A percentile compares a stretch with the other conserved stretches of the same genome.
phyloP scores from a whole-genome alignment of 2,888 invertebrate species.

The Melanargia galathea region DNA sequence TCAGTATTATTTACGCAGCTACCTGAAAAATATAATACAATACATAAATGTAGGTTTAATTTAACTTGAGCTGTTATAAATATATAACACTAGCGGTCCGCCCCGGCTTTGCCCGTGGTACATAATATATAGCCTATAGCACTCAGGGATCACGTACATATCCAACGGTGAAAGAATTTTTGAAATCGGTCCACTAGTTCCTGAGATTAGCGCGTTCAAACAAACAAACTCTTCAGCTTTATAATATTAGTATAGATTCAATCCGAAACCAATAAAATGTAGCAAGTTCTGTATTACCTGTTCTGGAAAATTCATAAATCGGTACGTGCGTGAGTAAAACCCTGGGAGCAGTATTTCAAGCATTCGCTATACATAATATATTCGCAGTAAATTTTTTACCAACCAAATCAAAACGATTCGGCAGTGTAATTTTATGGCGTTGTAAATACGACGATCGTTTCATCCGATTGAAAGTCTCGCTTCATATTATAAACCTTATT shows the following conservation, averaged over 20 bases:
- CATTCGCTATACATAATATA: slow-evolving; percentile 50
- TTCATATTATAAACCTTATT: slow-evolving; percentile 44
- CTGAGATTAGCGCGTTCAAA: no score
- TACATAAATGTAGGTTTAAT: no score
- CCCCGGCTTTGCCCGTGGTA: no score
- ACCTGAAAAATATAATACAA: neutral
- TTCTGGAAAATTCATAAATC: slow-evolving; percentile 11
- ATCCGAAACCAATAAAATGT: neutral
- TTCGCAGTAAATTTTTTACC: slow-evolving; percentile 59
- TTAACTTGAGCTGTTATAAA: no score
- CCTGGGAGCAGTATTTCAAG: slow-evolving; percentile 41
- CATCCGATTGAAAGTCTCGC: slow-evolving; percentile 45
- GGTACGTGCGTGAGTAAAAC: slow-evolving; percentile 4
- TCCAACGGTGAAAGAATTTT: no score
- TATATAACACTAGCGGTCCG: no score
- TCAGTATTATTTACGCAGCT: neutral
- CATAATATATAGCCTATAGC: no score
- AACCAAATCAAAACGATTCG: slow-evolving; percentile 62
- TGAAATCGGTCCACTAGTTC: no score
- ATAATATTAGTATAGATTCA: no score
- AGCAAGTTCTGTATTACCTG: neutral
- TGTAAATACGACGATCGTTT: slow-evolving; percentile 60
- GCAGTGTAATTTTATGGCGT: slow-evolving; percentile 62
- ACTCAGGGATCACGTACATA: no score
- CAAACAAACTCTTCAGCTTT: no score